phyloP scores from a whole-genome alignment of 2,888 invertebrate species.

The Uropetala carovei region DNA sequence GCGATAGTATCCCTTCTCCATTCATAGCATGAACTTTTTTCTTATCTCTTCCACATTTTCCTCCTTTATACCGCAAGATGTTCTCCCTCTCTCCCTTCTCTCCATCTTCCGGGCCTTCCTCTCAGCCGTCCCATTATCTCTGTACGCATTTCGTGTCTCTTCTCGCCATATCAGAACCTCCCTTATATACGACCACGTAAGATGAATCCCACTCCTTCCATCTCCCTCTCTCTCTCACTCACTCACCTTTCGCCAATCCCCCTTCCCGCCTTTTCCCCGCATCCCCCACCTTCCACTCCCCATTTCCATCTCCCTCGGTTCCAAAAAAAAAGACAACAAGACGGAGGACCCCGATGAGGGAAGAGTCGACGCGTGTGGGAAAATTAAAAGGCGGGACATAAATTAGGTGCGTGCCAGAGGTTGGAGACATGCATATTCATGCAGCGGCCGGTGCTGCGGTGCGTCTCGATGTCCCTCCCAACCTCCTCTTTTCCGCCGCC shows the following conservation, averaged over 20 bases:
- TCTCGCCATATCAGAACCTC: neutral
- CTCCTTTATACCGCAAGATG: neutral
- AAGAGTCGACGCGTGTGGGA: constrained; percentile 58
- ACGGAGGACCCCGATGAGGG: constrained; percentile 30
- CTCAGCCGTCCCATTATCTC: neutral
- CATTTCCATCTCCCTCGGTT: neutral
- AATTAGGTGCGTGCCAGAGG: constrained; percentile 60
- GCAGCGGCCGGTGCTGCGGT: constrained; percentile 50
- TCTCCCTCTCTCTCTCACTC: neutral
- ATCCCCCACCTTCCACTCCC: neutral
- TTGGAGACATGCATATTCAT: constrained; percentile 56
- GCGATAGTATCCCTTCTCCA: no score
- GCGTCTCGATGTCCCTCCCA: constrained; percentile 6
- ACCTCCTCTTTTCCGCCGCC: neutral
- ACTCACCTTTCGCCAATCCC: neutral
- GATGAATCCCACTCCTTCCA: neutral
- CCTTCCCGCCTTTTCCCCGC: neutral
- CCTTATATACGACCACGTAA: neutral
- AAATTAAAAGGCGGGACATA: constrained; percentile 64
- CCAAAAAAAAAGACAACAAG: constrained; percentile 18
- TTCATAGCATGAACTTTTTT: neutral
- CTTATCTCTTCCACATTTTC: neutral
- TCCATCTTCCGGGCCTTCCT: neutral
- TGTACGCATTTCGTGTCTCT: neutral
- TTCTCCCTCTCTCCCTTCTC: no score